Evolutionary conservation across 2,113 vertebrate species (phyloP).

Genomic region (Corydoras sp.): DNA sequence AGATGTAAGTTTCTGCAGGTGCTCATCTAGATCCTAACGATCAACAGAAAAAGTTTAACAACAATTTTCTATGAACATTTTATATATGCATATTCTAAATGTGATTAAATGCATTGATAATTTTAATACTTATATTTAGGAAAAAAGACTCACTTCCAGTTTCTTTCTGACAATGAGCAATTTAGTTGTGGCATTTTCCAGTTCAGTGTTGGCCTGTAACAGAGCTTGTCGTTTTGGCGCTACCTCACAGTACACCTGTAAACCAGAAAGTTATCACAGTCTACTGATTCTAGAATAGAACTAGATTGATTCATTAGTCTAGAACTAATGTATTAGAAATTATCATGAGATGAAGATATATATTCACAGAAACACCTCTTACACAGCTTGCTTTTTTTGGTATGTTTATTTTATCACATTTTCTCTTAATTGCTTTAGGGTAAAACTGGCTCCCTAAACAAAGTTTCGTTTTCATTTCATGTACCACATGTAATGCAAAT

Average conservation of each 20-base stretch:
- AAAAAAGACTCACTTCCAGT: conserved; percentile 58
- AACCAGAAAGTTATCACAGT: background rate
- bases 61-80: no score
- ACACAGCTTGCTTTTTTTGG: no score
- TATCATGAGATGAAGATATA: no score
- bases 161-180: conserved; percentile 68
- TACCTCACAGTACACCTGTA: conserved; percentile 64
- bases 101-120: background rate
- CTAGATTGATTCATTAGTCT: background rate
- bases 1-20: conserved; percentile 64
- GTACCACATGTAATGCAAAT: no score
- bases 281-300: no score
- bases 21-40: conserved; percentile 69
- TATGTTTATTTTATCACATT: no score
- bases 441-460: no score
- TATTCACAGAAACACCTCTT: no score
- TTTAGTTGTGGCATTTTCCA: conserved; percentile 70
- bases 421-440: no score
- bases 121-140: background rate
- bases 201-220: conserved; percentile 67
- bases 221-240: conserved; percentile 69
- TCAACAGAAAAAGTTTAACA: no score
- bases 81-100: no score
- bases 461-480: no score
- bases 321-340: background rate